These are phyloP conservation scores for Drosophila rubida DNA, from an alignment of 2,888 invertebrate genomes.

Conservation along the genomic window DNA sequence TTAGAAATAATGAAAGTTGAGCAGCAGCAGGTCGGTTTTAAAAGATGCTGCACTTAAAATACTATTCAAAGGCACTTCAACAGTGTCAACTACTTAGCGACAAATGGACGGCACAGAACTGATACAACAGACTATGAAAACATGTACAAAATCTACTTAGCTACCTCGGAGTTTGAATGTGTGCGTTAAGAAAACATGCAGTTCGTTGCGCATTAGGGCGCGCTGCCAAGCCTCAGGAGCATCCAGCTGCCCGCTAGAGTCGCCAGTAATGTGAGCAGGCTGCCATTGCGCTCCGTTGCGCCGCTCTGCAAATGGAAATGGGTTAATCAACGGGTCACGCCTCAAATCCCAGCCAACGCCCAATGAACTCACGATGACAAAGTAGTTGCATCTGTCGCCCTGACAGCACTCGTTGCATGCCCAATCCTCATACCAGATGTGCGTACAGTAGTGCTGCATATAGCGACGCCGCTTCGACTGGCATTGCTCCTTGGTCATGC, in stretches of 20 bases:
- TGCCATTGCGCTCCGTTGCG: slow-evolving; percentile 26
- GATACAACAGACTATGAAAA: slow-evolving; percentile 32
- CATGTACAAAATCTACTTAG: slow-evolving; percentile 22
- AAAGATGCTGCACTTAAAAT: not conserved
- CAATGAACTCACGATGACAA: slow-evolving; percentile 93
- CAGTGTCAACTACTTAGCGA: slow-evolving; percentile 21
- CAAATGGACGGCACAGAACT: slow-evolving; percentile 37
- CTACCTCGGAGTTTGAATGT: slow-evolving; percentile 27
- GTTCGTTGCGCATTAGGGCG: slow-evolving; percentile 17
- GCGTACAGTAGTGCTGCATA: slow-evolving; percentile 91
- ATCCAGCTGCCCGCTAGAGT: slow-evolving; percentile 28
- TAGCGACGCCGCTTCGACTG: slow-evolving; percentile 89
- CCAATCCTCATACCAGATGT: slow-evolving; percentile 99
- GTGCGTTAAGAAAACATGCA: slow-evolving; percentile 2
- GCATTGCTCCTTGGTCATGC: slow-evolving; percentile 93
- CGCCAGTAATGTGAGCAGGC: slow-evolving; percentile 14
- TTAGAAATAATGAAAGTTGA: not conserved
- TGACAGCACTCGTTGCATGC: slow-evolving; percentile 97
- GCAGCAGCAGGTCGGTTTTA: not conserved
- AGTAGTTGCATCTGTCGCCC: slow-evolving; percentile 98
- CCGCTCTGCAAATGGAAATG: slow-evolving; percentile 53
- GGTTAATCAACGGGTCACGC: not conserved
- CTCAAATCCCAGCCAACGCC: slow-evolving; percentile 15
- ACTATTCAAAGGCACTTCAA: slow-evolving; percentile 54
- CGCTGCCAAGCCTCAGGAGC: slow-evolving; percentile 14